These are phyloP conservation scores for Toxonevra muliebris DNA, from an alignment of 2,888 invertebrate species.

Conservation along the genomic window DNA sequence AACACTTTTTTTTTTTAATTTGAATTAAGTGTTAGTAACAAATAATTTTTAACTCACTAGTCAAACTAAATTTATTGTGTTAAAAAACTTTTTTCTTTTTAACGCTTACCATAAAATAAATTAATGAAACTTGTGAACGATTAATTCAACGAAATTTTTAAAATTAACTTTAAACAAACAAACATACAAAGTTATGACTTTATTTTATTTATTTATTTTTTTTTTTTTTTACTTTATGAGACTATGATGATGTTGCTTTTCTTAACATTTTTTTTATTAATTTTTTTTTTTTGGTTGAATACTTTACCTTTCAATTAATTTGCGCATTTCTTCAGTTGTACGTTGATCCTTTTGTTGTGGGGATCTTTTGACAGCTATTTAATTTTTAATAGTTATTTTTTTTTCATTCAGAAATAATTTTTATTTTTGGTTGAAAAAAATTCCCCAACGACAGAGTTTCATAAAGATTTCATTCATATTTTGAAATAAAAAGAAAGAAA, in stretches of 20 bases:
- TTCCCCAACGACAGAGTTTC: constrained; percentile 32
- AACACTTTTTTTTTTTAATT: not conserved
- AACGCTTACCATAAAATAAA: too few relatives aligned
- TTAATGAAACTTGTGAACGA: too few relatives aligned
- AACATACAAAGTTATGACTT: too few relatives aligned
- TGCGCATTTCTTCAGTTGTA: constrained; percentile 96
- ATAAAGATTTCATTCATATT: constrained; percentile 43
- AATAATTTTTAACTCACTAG: too few relatives aligned
- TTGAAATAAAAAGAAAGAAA: constrained; percentile 44
- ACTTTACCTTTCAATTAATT: constrained; percentile 96
- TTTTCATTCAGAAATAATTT: constrained; percentile 35
- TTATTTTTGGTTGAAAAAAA: constrained; percentile 37
- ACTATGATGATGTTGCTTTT: not conserved
- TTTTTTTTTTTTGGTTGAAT: constrained; percentile 25
- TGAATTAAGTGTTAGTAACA: not conserved
- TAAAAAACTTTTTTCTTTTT: not conserved
- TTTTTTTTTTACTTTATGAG: too few relatives aligned
- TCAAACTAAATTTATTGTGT: too few relatives aligned
- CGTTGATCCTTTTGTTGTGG: constrained; percentile 87
- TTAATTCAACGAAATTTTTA: too few relatives aligned
- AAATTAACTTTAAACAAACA: too few relatives aligned
- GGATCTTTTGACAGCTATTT: constrained; percentile 70
- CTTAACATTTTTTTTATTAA: not conserved
- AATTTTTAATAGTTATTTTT: constrained; percentile 17
- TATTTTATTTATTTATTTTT: too few relatives aligned